phyloP scores from a whole-genome alignment of 2,113 vertebrate species.

The Gallinago jamesoni region DNA sequence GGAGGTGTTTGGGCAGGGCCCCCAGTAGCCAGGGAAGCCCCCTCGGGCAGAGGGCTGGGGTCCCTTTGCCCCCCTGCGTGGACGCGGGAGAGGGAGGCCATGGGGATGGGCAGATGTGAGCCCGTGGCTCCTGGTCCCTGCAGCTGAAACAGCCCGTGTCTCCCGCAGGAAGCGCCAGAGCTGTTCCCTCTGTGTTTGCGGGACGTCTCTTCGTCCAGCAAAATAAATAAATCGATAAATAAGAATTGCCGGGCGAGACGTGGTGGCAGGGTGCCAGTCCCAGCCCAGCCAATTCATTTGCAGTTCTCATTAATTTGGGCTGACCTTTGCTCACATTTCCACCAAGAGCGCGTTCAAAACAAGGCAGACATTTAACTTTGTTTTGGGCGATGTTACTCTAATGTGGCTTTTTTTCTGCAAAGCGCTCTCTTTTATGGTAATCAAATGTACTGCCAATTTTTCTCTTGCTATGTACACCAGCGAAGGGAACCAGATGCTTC shows the following conservation, averaged over 20 bases:
- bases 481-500: slow-evolving; percentile 81
- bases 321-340: slow-evolving; percentile 66
- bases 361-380: slow-evolving; percentile 74
- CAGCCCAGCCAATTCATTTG: slow-evolving; percentile 57
- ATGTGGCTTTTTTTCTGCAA: slow-evolving; percentile 75
- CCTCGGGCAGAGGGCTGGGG: neutral
- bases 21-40: neutral
- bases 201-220: slow-evolving; percentile 25
- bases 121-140: neutral
- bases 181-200: neutral
- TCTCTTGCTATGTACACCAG: slow-evolving; percentile 76
- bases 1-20: neutral
- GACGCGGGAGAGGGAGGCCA: neutral
- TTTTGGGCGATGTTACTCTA: slow-evolving; percentile 74
- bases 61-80: rapidly evolving
- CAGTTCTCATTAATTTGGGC: slow-evolving; percentile 64
- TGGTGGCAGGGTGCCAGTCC: slow-evolving; percentile 20
- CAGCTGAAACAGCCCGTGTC: rapidly evolving
- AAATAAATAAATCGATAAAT: slow-evolving; percentile 14
- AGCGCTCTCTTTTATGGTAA: slow-evolving; percentile 80
- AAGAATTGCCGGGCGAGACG: neutral
- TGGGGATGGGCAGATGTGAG: rapidly evolving
- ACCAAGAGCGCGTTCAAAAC: slow-evolving; percentile 61
- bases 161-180: neutral
- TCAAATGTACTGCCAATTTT: slow-evolving; percentile 81